Base-by-base conservation (phyloP, 2,888 invertebrate genomes). In the Tachina grossa region DNA sequence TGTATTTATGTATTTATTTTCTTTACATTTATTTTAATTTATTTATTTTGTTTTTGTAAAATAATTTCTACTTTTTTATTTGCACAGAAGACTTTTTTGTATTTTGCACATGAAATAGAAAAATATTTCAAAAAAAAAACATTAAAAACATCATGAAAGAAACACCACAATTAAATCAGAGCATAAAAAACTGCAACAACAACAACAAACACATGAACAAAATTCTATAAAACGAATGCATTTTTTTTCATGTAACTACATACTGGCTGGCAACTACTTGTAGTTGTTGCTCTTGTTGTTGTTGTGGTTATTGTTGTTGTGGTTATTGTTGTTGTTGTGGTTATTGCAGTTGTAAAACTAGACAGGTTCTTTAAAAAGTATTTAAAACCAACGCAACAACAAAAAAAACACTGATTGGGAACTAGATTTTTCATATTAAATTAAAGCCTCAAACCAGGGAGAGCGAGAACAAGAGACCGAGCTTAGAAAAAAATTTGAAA, bases 121-220 rank as follows among this genome's bases (percentile, higher is more conserved):
- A 79, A 49, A 63, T 59, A 72, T 45, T 31, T 19, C 19, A 16
- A 51, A n/a, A 51, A 51, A 61, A 83, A 65, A 71, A 51, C 1
- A 74, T 68, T 53, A 53, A 16, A 47, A 71, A 72, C 49, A 61
- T 77, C 49, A 61, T 77, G 53, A 81, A 86, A 83, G 77, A 81
- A 84, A 84, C 84, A 77, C 78, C 76, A 83, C 79, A 83, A 86
- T 81, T 75, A 83, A 86, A 84, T 75, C 74, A 84, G 84, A 82
- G 82, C 82, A 87, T 82, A 82, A 84, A 84, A 74, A 66, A 5
- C 51, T 63, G 61, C 71, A 75, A 69, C 78, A 81, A 61, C 65
- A 55, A 77, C 22, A 75, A 68, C 31, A 59, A 61, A 75, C 61
- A 19, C 61, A 66, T 49, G 55, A 19, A 66, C 55, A 49, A 80